Base-by-base conservation (phyloP, 2,888 invertebrate genomes). In the Meteorus cinctellus region DNA sequence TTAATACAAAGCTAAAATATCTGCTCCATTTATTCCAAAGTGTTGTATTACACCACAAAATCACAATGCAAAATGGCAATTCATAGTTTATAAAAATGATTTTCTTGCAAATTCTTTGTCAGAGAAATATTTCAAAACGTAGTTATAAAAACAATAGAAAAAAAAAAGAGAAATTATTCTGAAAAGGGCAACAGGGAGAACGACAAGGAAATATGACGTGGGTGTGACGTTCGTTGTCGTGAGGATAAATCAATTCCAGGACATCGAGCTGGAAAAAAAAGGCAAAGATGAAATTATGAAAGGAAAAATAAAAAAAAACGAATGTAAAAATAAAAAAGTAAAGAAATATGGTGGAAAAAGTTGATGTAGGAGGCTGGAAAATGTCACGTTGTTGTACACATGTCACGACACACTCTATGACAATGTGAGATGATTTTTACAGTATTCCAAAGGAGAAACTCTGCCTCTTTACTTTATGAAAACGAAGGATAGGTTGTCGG, bases 141-240 rank as follows among this genome's bases (percentile, higher is more conserved):
- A 12, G 8, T 41, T 41, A 41, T 41, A 12, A 24, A 55, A 55
- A 55, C 19, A 10, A 6, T 19, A 6, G 55, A 1, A 19, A 19
- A 19, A 19, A 55, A 55, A 55, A 55, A 8, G 19, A 8, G 55
- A 19, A 55, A 41, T 41, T 41, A 41, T 41, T 41, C 12, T 41
- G 41, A 8, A 12, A 41, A 41, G 41, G 41, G 41, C 41, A 41
- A 41, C 4, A 41, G 41, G 12, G 55, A 19, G 55, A 55, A 55
- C 48, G n/a, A n/a, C 19, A 19, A 24, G 55, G 4, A 19, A 19
- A 55, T 55, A 55, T 55, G n/a, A 55, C 2, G 55, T 55, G 55
- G 55, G 55, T 55, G 55, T 55, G 55, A 55, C 55, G 55, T 55
- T 55, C n/a, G 55, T 6, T 55, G 55, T n/a, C 55, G n/a, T 55